A percentile compares a stretch with the other conserved stretches of the same genome.
phyloP scores from a whole-genome alignment of 2,888 invertebrate species.

The Luperina nickerlii region DNA sequence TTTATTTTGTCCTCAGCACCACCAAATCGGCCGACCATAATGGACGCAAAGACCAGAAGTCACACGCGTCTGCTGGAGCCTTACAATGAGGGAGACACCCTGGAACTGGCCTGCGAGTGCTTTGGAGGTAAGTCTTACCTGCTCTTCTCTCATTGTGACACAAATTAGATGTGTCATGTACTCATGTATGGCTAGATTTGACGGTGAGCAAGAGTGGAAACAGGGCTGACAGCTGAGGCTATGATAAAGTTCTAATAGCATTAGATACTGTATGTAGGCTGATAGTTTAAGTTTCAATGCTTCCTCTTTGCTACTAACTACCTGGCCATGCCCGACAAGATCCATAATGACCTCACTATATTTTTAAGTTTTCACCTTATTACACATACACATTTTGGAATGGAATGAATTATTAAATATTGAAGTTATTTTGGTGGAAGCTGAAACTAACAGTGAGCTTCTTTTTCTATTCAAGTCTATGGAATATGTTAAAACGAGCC shows the following conservation, averaged over 20 bases:
- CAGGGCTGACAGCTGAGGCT: neutral
- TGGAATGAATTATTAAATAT: neutral
- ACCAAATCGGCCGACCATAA: constrained; percentile 94
- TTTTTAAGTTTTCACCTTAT: neutral
- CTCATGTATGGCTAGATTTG: neutral
- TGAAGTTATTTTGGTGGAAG: neutral
- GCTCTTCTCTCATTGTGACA: neutral
- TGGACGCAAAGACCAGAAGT: constrained; percentile 94
- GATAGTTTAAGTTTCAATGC: neutral
- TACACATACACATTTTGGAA: neutral
- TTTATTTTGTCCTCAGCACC: constrained; percentile 91
- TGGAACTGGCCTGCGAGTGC: constrained; percentile 95
- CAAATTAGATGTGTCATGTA: neutral
- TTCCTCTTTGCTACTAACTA: neutral
- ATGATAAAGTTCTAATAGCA: neutral
- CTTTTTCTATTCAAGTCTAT: neutral
- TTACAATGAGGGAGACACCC: constrained; percentile 95
- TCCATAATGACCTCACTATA: neutral
- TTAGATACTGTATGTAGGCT: neutral
- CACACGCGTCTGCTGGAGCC: constrained; percentile 93
- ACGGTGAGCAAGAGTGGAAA: neutral
- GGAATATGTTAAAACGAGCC: neutral
- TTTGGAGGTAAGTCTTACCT: constrained; percentile 91
- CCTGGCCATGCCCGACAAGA: neutral
- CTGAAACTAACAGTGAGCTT: neutral